Evolutionary conservation across 2,797 vertebrate genomes (phyloP), one percentile per base, ranked within the genome.

Genomic region (Eurystomus glaucurus): DNA sequence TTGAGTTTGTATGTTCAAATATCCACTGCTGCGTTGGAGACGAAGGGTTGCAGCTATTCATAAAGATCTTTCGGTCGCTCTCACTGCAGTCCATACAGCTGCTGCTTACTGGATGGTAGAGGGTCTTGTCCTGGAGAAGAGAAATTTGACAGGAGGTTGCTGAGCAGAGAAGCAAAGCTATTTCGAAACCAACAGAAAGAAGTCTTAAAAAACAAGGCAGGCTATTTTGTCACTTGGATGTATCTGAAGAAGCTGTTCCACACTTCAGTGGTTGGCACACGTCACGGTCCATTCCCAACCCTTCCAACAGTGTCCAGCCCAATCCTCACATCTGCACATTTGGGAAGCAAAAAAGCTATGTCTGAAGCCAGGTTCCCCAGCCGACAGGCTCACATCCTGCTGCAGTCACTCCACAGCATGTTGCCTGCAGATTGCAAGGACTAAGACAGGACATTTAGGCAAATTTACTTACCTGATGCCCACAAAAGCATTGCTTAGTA

Each of bases 71-170:
- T 74, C 98, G 98, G 96, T 99, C 99, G 3, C 93, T 97, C 4
- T 98, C 97, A 58, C 96, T 99, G 98, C 98, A 98, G 94, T 99
- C 99, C 89, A 99, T 95, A 82, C 99, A 99, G 98, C 99, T 99
- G 98, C 99, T 99, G 65, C 99, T 99, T 97, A 99, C 97, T 0
- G 99, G 98, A 94, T 99, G 99, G 93, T 98, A 99, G 29, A 99
- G 97, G 65, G 98, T 99, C 96, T 98, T 98, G 96, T 99, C 99
- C 99, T 99, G 93, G 28, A 74, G 92, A 88, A 93, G 79, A 93
- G 68, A 96, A 80, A 89, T 37, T 37, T 50, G 46, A 65, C 23
- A 45, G 83, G 6, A 83, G 35, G 39, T 76, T 88, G 46, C 58
- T 28, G 74, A 19, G 17, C 45, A 4, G 33, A 69, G 55, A 61